Base-by-base conservation (phyloP, 1,140 invertebrate genomes). In the Lordiphosa mommai region DNA sequence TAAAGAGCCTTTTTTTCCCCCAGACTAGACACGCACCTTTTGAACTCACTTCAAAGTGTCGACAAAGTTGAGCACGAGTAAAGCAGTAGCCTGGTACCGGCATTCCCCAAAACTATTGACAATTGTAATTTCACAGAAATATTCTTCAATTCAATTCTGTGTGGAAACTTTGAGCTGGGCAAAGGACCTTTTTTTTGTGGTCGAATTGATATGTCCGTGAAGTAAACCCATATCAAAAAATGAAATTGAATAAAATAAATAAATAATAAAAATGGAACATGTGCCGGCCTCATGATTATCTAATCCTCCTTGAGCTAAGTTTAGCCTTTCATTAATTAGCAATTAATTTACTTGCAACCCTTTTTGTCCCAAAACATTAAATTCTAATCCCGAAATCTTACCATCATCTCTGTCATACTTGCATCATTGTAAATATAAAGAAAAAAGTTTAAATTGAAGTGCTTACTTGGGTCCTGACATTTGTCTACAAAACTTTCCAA, bases 391-490 rank as follows among this genome's bases (percentile, higher is more conserved):
- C n/a, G 38, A 58, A 46, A 32, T 27, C 61, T 27, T 10, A 44
- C 37, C 27, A 53, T 58, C 37, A 40, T 32, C 40, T 43, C 13
- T 20, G 17, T 23, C 17, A 41, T 41, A 41, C 17, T 41, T 17
- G 23, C 23, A 17, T 37, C 34, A 7, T 13, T 36, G 20, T 23
- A 34, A 41, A 47, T 66, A 66, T 67, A 67, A 67, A 67, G 41
- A 64, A 63, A 66, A 66, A 67, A 67, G 63, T 67, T 67, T 67
- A 67, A 67, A 67, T 67, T 67, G 61, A 67, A 67, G 63, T 66
- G 50, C 63, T 66, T 66, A 51, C 51, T 23, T 12, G 27, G 40
- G 40, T 17, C 20, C 0, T 9, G 7, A 4, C 14, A 14, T 16
- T 9, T 7, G 36, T 8, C 4, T 17, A 46, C 17, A 50, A 61